Base-by-base conservation (phyloP, 2,113 vertebrate species). In the Lasiurus cinereus region DNA sequence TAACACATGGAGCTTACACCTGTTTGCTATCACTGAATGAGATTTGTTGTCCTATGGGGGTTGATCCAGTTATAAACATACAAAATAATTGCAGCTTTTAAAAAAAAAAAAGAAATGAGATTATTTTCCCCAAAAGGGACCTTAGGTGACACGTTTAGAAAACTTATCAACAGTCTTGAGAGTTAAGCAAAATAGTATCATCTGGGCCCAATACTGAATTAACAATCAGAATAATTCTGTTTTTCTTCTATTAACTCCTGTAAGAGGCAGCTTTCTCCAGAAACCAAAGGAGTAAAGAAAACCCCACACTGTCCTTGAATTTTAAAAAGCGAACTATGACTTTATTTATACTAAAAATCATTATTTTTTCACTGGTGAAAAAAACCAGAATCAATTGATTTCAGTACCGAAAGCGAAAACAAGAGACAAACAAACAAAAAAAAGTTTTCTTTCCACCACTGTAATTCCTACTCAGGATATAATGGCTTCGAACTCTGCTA, bases 321-420 rank as follows among this genome's bases (percentile, higher is more conserved):
- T 92, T 96, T 92, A 96, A 97, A 88, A 95, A 96, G 94, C 94
- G 83, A 93, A 96, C 93, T 94, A 83, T 85, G 88, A 93, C 82
- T 96, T 96, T 69, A 95, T 92, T 95, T 96, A 83, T 94, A 92
- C 72, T 93, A 90, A 96, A 95, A 94, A 79, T 90, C 84, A 95
- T 96, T 96, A 93, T 94, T 96, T 96, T 96, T 97, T 94, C 88
- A 90, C 77, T 88, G 83, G 67, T 88, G 74, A 96, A 86, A 92
- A 94, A 95, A 96, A 85, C 3, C 31, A 73, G 79, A 96, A 93
- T 95, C 90, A 93, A 89, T 95, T 78, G 76, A 93, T 80, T 96
- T 87, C 56, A 89, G 46, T 62, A 62, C 56, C 29, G n/a, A 84
- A 76, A 64, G 64, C n/a, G 77, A 77, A 56, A 46, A 31, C 59